These are phyloP conservation scores for Ciconia maguari DNA, from an alignment of 2,113 vertebrate genomes.

Conservation along the genomic window DNA sequence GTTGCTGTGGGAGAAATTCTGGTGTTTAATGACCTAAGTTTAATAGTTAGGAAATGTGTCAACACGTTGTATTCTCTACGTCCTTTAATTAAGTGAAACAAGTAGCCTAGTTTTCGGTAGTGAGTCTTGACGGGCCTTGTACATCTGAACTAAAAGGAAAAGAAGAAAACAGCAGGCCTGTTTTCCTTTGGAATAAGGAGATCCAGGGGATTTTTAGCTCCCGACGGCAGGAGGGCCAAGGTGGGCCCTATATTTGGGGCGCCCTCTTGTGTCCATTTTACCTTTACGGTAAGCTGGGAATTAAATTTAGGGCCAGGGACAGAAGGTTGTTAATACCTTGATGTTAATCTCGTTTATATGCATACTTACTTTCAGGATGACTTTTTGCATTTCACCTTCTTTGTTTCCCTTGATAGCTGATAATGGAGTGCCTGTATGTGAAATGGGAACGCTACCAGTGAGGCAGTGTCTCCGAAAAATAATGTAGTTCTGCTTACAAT, in stretches of 20 bases:
- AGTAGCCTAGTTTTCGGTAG: not conserved
- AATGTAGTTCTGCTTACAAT: not conserved
- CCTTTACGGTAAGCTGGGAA: not conserved
- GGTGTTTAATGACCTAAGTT: not conserved
- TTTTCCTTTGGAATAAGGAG: not conserved
- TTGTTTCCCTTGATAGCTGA: not conserved
- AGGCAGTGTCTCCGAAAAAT: not conserved
- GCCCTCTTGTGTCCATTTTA: not conserved
- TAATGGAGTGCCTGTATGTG: not conserved
- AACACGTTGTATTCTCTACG: not conserved
- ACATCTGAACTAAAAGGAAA: not conserved
- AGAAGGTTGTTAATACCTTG: not conserved
- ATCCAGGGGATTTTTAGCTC: not conserved
- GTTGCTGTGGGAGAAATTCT: not conserved
- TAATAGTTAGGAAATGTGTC: not conserved
- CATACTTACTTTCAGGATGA: not conserved
- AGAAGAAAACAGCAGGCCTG: not conserved
- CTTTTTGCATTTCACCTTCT: not conserved
- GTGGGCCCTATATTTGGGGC: not conserved
- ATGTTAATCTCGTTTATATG: not conserved
- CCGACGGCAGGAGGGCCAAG: accelerated
- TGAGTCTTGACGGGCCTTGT: not conserved
- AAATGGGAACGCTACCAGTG: not conserved
- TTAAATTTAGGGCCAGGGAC: not conserved
- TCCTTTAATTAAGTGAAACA: not conserved